Percentiles rank a stretch among this genome's conserved stretches.
These are phyloP conservation scores for Polietes domitor DNA, from an alignment of 2,888 invertebrate species.

Conservation along the genomic window DNA sequence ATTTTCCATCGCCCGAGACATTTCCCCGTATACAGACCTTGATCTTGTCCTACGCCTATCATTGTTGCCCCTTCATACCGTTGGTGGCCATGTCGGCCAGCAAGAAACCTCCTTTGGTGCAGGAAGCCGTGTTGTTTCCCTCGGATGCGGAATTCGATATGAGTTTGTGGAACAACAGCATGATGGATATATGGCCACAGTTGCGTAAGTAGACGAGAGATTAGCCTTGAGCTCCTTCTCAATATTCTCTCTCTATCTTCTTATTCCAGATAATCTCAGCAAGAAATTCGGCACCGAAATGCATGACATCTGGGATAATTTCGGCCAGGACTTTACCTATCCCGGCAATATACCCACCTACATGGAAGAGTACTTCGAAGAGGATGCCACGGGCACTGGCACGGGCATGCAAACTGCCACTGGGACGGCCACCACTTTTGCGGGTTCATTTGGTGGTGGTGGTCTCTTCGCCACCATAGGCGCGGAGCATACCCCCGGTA, in stretches of 20 bases:
- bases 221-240: too few relatives aligned
- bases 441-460: slow-evolving; percentile 68
- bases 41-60: slow-evolving; percentile 96
- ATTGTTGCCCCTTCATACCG: slow-evolving; percentile 95
- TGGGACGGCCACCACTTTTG: slow-evolving; percentile 62
- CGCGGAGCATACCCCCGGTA: slow-evolving; percentile 77
- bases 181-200: slow-evolving; percentile 91
- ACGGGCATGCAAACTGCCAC: slow-evolving; percentile 55
- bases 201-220: slow-evolving; percentile 89
- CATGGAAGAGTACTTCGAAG: slow-evolving; percentile 88
- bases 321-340: slow-evolving; percentile 86
- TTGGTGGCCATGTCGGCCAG: slow-evolving; percentile 83
- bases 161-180: slow-evolving; percentile 90
- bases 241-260: neutral
- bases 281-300: slow-evolving; percentile 87
- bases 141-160: slow-evolving; percentile 87
- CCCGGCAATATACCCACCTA: slow-evolving; percentile 87
- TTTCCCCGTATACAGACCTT: slow-evolving; percentile 93
- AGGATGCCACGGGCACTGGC: slow-evolving; percentile 78
- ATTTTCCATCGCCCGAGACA: slow-evolving; percentile 92
- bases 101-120: slow-evolving; percentile 81
- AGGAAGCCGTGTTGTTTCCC: slow-evolving; percentile 87
- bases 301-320: slow-evolving; percentile 86
- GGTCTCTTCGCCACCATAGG: slow-evolving; percentile 77
- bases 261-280: slow-evolving; percentile 85